phyloP scores from a whole-genome alignment of 1,140 invertebrate genomes.

The Drosophila arawakana region DNA sequence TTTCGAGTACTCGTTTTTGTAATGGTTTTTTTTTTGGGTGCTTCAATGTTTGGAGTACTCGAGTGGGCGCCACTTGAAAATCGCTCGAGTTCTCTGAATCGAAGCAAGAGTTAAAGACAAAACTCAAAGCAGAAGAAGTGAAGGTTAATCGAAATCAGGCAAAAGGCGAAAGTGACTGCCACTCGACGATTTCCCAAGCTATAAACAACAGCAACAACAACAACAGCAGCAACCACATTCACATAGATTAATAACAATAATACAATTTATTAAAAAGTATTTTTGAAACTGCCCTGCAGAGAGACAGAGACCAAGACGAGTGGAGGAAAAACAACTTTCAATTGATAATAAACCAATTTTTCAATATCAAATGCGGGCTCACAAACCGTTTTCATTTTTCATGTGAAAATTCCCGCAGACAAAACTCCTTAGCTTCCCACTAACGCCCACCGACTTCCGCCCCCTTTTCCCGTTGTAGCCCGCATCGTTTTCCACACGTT shows the following conservation, averaged over 20 bases:
- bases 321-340: conserved; percentile 40
- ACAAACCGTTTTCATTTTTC: conserved; percentile 48
- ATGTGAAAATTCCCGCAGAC: conserved; percentile 61
- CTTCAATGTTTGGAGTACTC: conserved; percentile 51
- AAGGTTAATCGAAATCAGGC: conserved; percentile 65
- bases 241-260: conserved; percentile 24
- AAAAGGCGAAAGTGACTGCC: conserved; percentile 67
- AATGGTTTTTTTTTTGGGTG: conserved; percentile 19
- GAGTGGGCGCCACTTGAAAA: conserved; percentile 62
- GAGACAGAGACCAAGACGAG: conserved; percentile 7
- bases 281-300: conserved; percentile 52
- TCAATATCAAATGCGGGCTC: conserved; percentile 52
- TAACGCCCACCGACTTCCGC: neutral
- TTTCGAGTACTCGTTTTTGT: conserved; percentile 24
- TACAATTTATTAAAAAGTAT: conserved; percentile 34
- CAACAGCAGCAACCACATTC: neutral
- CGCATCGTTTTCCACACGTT: conserved; percentile 18
- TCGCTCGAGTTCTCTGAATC: conserved; percentile 43
- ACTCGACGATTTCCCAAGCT: conserved; percentile 63
- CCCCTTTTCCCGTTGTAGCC: neutral
- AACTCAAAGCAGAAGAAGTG: conserved; percentile 56
- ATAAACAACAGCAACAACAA: neutral
- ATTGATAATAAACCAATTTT: conserved; percentile 71
- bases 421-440: neutral
- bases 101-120: conserved; percentile 1